These are phyloP conservation scores for Corythornis cristatus DNA, from an alignment of 2,113 vertebrate genomes.

Conservation along the genomic window DNA sequence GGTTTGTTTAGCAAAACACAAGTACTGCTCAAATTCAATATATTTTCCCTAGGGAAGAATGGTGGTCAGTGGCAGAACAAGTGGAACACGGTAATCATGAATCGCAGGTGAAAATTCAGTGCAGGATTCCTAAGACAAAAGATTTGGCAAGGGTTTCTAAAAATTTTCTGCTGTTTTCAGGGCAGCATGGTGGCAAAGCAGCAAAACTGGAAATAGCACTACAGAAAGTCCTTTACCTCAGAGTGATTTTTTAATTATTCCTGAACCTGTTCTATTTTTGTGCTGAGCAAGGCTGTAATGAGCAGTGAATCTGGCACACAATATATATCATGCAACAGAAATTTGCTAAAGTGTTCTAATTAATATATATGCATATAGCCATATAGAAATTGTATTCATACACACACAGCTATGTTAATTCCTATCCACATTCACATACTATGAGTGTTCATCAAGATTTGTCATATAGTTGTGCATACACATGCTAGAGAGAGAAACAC, in stretches of 20 bases:
- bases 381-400: neutral
- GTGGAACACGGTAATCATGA: neutral
- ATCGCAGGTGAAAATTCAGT: constrained; percentile 18
- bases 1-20: neutral
- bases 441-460: neutral
- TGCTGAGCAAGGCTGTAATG: neutral
- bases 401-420: neutral
- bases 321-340: neutral
- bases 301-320: neutral
- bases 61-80: neutral
- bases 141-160: neutral
- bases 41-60: neutral
- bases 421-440: neutral
- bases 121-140: neutral
- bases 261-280: neutral
- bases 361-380: neutral
- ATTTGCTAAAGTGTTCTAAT: neutral
- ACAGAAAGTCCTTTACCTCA: neutral
- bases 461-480: neutral
- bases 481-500: neutral
- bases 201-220: neutral
- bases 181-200: neutral
- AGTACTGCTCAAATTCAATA: neutral
- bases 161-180: neutral
- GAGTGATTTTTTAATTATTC: neutral